phyloP scores from a whole-genome alignment of 2,888 invertebrate genomes.

The Notodonta ziczac region DNA sequence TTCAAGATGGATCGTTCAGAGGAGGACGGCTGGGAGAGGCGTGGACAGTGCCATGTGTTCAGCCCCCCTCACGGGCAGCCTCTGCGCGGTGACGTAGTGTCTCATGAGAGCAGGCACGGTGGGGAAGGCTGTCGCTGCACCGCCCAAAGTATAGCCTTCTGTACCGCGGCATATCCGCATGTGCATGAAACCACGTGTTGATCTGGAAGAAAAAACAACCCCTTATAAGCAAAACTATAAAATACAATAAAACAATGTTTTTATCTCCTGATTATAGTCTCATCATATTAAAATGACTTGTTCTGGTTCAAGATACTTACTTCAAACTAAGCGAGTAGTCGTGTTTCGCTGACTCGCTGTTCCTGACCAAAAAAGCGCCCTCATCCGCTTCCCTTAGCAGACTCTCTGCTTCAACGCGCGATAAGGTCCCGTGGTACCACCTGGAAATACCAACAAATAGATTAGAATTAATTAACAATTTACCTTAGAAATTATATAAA shows the following conservation, averaged over 20 bases:
- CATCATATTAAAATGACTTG: background rate
- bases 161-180: slow-evolving; percentile 95
- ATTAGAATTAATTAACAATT: slow-evolving; percentile 1
- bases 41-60: slow-evolving; percentile 98
- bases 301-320: slow-evolving; percentile 85
- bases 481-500: too few species aligned
- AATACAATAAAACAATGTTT: background rate
- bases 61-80: slow-evolving; percentile 96
- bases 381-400: slow-evolving; percentile 92
- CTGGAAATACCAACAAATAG: slow-evolving; percentile 64
- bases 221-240: background rate
- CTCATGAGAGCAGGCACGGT: slow-evolving; percentile 97
- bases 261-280: too few species aligned
- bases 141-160: slow-evolving; percentile 95
- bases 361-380: slow-evolving; percentile 97
- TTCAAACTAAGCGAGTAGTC: slow-evolving; percentile 97
- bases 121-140: slow-evolving; percentile 96
- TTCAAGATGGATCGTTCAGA: slow-evolving; percentile 66
- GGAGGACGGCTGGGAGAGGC: slow-evolving; percentile 94
- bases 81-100: slow-evolving; percentile 94
- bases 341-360: slow-evolving; percentile 96
- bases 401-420: slow-evolving; percentile 95
- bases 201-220: slow-evolving; percentile 85
- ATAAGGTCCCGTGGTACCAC: slow-evolving; percentile 98
- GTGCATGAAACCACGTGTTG: slow-evolving; percentile 98